Percentiles rank a stretch among this genome's conserved stretches.
Conservation (phyloP, 35 echinoderm and acorn worm species). For the Apostichopus japonicus region DNA sequence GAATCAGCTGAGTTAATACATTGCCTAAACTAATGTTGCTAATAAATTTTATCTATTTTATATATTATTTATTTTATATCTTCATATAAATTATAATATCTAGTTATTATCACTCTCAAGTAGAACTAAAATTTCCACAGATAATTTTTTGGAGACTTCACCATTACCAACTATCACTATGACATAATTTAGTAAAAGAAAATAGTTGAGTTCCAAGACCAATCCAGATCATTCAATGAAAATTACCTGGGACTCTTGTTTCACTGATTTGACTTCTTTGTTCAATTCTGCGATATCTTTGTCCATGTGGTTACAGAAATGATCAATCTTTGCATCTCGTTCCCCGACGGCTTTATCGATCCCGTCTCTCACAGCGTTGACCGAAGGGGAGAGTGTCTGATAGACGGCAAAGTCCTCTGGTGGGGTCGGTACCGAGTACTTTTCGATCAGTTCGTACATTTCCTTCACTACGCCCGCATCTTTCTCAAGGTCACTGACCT, state of each 20-base stretch:
- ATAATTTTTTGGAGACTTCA: too few species aligned
- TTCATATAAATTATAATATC: too few species aligned
- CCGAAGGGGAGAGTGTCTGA: conserved; percentile 87
- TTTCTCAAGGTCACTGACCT: conserved; percentile 87
- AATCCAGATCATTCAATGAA: too few species aligned
- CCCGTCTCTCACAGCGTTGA: conserved; percentile 83
- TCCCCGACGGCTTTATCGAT: conserved; percentile 97
- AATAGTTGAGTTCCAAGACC: too few species aligned
- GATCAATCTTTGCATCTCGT: conserved; percentile 93
- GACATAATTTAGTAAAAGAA: too few species aligned
- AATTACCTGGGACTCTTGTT: conserved; percentile 97
- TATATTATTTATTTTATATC: too few species aligned
- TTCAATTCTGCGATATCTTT: conserved; percentile 94
- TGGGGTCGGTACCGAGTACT: conserved; percentile 89
- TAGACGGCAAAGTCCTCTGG: conserved; percentile 99
- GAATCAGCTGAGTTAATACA: too few species aligned
- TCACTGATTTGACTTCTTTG: conserved; percentile 90
- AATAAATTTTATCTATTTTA: too few species aligned
- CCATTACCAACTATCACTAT: too few species aligned
- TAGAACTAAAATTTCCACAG: too few species aligned
- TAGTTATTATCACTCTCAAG: too few species aligned
- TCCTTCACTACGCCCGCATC: conserved; percentile 88
- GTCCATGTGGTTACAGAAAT: conserved; percentile 98
- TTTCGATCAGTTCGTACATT: conserved; percentile 95
- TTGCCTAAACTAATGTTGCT: too few species aligned